Conservation (phyloP, 2,113 vertebrate genomes). For the Thermophis baileyi region DNA sequence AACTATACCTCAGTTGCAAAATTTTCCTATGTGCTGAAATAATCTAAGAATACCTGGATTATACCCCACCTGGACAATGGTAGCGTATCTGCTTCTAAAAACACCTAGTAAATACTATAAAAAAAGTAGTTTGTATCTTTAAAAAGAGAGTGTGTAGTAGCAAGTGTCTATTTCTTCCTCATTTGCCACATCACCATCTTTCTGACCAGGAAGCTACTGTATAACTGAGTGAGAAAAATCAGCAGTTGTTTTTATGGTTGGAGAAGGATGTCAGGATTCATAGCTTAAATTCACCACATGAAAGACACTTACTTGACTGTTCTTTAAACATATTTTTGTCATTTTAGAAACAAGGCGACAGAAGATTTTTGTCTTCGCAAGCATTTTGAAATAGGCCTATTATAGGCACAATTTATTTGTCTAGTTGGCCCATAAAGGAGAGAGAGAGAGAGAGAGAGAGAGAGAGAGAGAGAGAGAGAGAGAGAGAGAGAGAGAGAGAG, state of each 20-base stretch:
- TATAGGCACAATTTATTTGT: conserved; percentile 18
- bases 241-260: conserved; percentile 6
- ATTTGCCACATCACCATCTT: not conserved
- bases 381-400: conserved; percentile 24
- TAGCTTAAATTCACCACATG: not conserved
- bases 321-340: not conserved
- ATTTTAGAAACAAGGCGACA: not conserved
- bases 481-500: not conserved
- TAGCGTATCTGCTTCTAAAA: not conserved
- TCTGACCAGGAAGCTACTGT: not conserved
- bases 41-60: not conserved
- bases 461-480: not conserved
- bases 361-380: not conserved
- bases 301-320: not conserved
- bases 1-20: not conserved
- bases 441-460: not conserved
- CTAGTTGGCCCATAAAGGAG: not conserved
- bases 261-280: not conserved
- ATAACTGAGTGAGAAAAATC: not conserved
- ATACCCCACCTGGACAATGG: not conserved
- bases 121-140: not conserved
- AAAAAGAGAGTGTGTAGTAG: not conserved
- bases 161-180: not conserved
- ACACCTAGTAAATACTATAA: too few species aligned
- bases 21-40: not conserved